A percentile compares a stretch with the other conserved stretches of the same genome.
phyloP scores from a whole-genome alignment of 2,113 vertebrate species.

The Holacanthus passer region DNA sequence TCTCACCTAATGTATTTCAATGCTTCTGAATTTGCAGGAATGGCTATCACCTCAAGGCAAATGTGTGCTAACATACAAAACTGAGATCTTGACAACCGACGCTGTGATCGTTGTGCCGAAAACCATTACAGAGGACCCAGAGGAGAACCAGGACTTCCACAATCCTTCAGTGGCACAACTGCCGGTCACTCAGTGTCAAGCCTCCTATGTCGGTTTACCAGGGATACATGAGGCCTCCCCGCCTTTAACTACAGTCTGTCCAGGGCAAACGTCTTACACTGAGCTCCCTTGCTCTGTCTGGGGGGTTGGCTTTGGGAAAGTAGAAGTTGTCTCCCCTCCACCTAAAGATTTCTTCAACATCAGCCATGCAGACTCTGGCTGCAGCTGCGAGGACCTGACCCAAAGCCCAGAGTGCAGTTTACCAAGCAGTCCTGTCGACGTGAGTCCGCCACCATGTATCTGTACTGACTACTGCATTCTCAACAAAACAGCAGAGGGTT shows the following conservation, averaged over 20 bases:
- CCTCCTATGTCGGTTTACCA: slow-evolving; percentile 65
- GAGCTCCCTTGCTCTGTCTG: slow-evolving; percentile 42
- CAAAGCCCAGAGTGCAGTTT: slow-evolving; percentile 52
- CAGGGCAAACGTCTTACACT: slow-evolving; percentile 49
- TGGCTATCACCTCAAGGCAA: slow-evolving; percentile 56
- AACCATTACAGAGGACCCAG: slow-evolving; percentile 27
- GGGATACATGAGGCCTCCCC: background rate
- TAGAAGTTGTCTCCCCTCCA: background rate
- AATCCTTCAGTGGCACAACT: background rate
- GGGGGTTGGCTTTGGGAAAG: background rate
- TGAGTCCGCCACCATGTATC: background rate
- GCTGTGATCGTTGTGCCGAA: slow-evolving; percentile 34
- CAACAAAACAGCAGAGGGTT: slow-evolving; percentile 59
- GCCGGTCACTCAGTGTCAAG: slow-evolving; percentile 9
- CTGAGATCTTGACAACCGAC: slow-evolving; percentile 21
- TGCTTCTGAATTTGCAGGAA: slow-evolving; percentile 54
- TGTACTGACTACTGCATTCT: slow-evolving; percentile 67
- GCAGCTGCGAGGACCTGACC: slow-evolving; percentile 43
- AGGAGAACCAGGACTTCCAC: slow-evolving; percentile 30
- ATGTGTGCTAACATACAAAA: background rate
- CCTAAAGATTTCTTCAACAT: slow-evolving; percentile 17
- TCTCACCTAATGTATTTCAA: background rate
- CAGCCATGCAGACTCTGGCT: slow-evolving; percentile 54
- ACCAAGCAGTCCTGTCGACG: slow-evolving; percentile 27
- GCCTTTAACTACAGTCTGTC: background rate